Percentiles rank a stretch among this genome's conserved stretches.
Evolutionary conservation across 2,888 invertebrate genomes (phyloP).

Genomic region (Mystacides longicornis): DNA sequence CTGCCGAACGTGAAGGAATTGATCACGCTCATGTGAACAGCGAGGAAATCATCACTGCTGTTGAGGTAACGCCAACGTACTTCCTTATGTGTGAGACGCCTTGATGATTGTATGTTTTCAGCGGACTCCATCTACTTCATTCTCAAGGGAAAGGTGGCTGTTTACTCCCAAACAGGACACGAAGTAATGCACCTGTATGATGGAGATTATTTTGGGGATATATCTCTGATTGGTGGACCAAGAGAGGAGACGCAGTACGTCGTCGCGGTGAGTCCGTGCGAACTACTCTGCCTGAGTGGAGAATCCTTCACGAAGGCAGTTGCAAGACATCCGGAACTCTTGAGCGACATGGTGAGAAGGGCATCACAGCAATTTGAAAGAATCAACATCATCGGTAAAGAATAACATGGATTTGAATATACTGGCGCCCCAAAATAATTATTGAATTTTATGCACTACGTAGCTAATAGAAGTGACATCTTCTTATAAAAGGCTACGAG

Average conservation of each 20-base stretch:
- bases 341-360: slow-evolving; percentile 9
- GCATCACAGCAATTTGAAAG: slow-evolving; percentile 11
- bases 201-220: slow-evolving; percentile 40
- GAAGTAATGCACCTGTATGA: slow-evolving; percentile 38
- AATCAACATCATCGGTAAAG: slow-evolving; percentile 9
- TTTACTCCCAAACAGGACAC: slow-evolving; percentile 42
- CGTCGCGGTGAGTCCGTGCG: slow-evolving; percentile 37
- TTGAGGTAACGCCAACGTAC: too few relatives aligned
- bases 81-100: too few relatives aligned
- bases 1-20: too few relatives aligned
- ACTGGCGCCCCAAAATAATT: too few relatives aligned
- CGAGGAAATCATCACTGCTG: too few relatives aligned
- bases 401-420: background rate
- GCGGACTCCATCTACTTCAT: slow-evolving; percentile 54
- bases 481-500: too few relatives aligned
- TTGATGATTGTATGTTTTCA: too few relatives aligned
- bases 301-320: slow-evolving; percentile 29
- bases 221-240: slow-evolving; percentile 35
- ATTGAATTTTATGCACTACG: too few relatives aligned
- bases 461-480: too few relatives aligned
- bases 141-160: slow-evolving; percentile 48
- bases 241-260: slow-evolving; percentile 36
- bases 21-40: too few relatives aligned
- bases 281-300: slow-evolving; percentile 33
- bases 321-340: slow-evolving; percentile 29